These are phyloP conservation scores for Fratercula arctica DNA, from an alignment of 2,797 vertebrate species.

Conservation along the genomic window DNA sequence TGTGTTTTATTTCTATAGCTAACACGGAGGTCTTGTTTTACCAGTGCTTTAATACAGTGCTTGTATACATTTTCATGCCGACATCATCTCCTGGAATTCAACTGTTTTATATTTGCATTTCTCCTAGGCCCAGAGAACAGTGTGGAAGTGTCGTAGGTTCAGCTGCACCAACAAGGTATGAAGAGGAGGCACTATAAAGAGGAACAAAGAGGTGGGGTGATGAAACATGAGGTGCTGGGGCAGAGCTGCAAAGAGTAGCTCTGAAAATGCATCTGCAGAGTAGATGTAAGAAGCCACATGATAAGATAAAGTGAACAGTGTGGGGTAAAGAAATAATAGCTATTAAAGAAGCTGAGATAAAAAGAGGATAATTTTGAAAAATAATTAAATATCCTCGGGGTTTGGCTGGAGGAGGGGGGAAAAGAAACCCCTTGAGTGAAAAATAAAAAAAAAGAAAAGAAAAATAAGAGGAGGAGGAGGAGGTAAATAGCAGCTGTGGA, in stretches of 20 bases:
- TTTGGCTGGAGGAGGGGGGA: not conserved
- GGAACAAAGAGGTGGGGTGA: not conserved
- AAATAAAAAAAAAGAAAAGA: not conserved
- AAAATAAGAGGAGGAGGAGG: not conserved
- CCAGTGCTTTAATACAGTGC: not conserved
- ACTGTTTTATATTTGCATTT: constrained; percentile 2
- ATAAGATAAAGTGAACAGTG: constrained; percentile 47
- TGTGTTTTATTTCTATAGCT: not conserved
- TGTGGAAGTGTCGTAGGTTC: constrained; percentile 10
- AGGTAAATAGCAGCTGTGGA: constrained; percentile 55
- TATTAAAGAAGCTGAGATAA: constrained; percentile 50
- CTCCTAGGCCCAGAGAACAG: not conserved
- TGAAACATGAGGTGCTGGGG: constrained; percentile 15
- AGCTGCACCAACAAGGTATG: constrained; percentile 7
- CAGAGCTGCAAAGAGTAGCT: not conserved
- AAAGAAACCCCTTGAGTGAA: not conserved
- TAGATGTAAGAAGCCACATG: constrained; percentile 52
- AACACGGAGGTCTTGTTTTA: not conserved
- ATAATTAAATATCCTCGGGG: constrained; percentile 51
- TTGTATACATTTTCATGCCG: not conserved
- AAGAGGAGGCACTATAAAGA: constrained; percentile 15
- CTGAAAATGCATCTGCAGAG: constrained; percentile 2
- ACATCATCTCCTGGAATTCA: constrained; percentile 23
- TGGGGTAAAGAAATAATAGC: constrained; percentile 20
- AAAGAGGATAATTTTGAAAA: constrained; percentile 44